These are phyloP conservation scores for Sarcophaga rosellei DNA, from an alignment of 2,888 invertebrate species.

Conservation along the genomic window DNA sequence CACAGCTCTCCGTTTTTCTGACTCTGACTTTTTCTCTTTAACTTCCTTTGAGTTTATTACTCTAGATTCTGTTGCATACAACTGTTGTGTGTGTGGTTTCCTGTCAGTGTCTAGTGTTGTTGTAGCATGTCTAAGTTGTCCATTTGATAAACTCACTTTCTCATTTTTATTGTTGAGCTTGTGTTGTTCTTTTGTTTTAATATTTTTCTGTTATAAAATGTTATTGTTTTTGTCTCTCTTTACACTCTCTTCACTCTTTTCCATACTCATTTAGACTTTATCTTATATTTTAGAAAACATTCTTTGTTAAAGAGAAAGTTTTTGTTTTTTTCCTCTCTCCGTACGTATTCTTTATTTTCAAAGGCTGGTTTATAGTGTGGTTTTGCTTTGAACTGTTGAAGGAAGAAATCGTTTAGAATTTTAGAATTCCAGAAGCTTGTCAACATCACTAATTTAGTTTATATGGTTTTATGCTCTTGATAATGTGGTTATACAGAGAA, in stretches of 20 bases:
- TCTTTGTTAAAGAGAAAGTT: no score
- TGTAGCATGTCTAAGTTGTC: slow-evolving; percentile 32
- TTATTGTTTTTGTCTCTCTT: background rate
- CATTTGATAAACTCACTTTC: slow-evolving; percentile 63
- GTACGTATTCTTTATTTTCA: no score
- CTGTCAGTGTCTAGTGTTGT: background rate
- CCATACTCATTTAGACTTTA: slow-evolving; percentile 8
- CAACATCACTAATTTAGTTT: no score
- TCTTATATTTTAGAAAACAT: background rate
- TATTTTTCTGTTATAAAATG: slow-evolving; percentile 13
- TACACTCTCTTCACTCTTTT: background rate
- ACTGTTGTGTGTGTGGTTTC: background rate
- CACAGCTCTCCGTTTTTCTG: slow-evolving; percentile 1
- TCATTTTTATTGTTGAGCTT: slow-evolving; percentile 15
- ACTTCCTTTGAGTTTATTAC: background rate
- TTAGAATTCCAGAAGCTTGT: background rate
- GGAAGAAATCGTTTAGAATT: background rate
- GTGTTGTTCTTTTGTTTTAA: background rate
- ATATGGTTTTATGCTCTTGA: no score
- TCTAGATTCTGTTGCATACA: no score
- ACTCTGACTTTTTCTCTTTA: background rate
- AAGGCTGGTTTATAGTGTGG: no score
- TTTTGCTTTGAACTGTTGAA: no score
- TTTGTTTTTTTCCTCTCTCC: no score
- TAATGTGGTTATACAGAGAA: no score